phyloP scores from a whole-genome alignment of 2,888 invertebrate genomes.

The Apamea anceps region DNA sequence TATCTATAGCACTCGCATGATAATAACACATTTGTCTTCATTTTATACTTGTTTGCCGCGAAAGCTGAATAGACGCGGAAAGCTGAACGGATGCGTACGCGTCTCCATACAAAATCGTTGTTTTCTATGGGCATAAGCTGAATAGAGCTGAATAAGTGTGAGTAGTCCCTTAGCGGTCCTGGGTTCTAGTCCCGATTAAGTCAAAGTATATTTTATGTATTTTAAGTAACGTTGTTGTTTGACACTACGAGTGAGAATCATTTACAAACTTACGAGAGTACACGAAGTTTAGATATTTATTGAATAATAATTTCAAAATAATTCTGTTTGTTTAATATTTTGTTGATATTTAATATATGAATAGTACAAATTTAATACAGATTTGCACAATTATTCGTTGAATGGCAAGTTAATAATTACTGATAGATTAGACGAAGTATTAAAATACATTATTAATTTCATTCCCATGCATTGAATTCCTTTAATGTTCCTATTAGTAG shows the following conservation, averaged over 20 bases:
- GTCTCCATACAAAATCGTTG: no score
- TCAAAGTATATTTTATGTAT: slow-evolving; percentile 24
- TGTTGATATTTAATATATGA: slow-evolving; percentile 33
- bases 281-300: slow-evolving; percentile 45
- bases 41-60: no score
- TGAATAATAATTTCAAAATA: slow-evolving; percentile 22
- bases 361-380: slow-evolving; percentile 48
- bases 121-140: no score
- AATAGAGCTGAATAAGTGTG: no score
- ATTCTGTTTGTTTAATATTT: slow-evolving; percentile 32
- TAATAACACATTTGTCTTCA: no score
- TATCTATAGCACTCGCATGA: no score
- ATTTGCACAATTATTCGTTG: slow-evolving; percentile 51
- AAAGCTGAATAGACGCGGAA: no score
- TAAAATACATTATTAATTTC: slow-evolving; percentile 23
- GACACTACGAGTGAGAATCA: slow-evolving; percentile 44
- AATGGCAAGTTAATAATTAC: slow-evolving; percentile 25
- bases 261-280: slow-evolving; percentile 54
- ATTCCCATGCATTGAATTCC: slow-evolving; percentile 40
- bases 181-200: slow-evolving; percentile 38
- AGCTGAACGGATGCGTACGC: no score
- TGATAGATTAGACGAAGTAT: slow-evolving; percentile 26
- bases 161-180: no score
- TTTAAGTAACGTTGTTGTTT: slow-evolving; percentile 43
- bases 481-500: slow-evolving; percentile 51